Conservation (phyloP, 2,113 vertebrate genomes). For the Pycnonotus jocosus region DNA sequence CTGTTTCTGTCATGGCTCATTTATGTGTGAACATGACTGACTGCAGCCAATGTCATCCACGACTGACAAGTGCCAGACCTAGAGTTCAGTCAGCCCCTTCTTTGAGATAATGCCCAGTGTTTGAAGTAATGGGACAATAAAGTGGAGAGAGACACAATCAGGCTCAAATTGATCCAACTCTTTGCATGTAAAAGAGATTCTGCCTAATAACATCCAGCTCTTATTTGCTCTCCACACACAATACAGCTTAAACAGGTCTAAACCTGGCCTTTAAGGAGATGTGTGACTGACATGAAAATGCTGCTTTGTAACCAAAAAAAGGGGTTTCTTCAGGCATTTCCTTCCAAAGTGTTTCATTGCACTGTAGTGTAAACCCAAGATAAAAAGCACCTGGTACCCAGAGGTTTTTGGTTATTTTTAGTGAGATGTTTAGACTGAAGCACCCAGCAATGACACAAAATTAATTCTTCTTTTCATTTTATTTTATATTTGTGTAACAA, state of each 20-base stretch:
- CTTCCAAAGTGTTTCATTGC: constrained; percentile 32
- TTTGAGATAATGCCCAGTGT: constrained; percentile 66
- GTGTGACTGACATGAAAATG: constrained; percentile 58
- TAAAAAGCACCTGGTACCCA: constrained; percentile 18
- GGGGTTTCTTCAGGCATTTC: constrained; percentile 41
- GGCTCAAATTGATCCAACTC: constrained; percentile 68
- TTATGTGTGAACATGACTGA: constrained; percentile 70
- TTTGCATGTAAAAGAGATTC: constrained; percentile 63
- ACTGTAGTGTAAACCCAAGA: constrained; percentile 3
- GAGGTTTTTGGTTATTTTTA: not conserved
- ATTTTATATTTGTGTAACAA: constrained; percentile 57
- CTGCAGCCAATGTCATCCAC: constrained; percentile 67
- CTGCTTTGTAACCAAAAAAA: not conserved
- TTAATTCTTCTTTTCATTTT: constrained; percentile 41
- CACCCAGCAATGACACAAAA: not conserved
- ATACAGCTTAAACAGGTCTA: constrained; percentile 61
- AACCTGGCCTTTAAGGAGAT: constrained; percentile 57
- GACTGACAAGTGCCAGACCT: constrained; percentile 71
- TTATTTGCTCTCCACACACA: constrained; percentile 59
- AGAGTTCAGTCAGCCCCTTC: constrained; percentile 67
- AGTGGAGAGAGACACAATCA: constrained; percentile 59
- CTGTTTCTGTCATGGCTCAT: constrained; percentile 68
- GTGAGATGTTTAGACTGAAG: constrained; percentile 4
- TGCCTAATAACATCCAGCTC: constrained; percentile 53
- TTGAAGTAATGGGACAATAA: constrained; percentile 68